Evolutionary conservation across 2,888 invertebrate species (phyloP).

Genomic region (Andricus quercusramuli): DNA sequence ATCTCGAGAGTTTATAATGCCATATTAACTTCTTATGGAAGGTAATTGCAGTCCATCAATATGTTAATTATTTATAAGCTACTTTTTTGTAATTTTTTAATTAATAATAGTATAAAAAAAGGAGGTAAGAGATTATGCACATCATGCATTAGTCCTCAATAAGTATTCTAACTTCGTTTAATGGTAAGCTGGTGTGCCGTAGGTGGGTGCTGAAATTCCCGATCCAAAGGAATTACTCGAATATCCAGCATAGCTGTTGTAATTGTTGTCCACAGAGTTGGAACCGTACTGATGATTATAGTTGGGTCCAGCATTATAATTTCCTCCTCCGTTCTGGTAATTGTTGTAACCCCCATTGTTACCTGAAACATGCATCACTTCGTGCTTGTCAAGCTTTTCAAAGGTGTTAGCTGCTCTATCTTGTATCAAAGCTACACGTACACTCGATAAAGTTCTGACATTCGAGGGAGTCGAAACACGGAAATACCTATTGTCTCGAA

Average conservation of each 20-base stretch:
- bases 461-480: slow-evolving; percentile 20
- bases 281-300: slow-evolving; percentile 69
- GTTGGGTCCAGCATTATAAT: slow-evolving; percentile 61
- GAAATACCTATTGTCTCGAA: slow-evolving; percentile 24
- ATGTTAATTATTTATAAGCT: neutral
- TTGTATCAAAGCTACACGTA: slow-evolving; percentile 36
- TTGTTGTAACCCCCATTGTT: slow-evolving; percentile 70
- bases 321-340: slow-evolving; percentile 60
- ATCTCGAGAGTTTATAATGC: neutral
- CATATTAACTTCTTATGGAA: neutral
- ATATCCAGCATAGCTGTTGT: slow-evolving; percentile 62
- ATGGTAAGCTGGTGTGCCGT: slow-evolving; percentile 69
- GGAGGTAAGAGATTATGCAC: slow-evolving; percentile 22
- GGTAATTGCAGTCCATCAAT: neutral
- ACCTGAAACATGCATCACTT: slow-evolving; percentile 55
- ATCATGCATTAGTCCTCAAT: slow-evolving; percentile 27
- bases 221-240: slow-evolving; percentile 66
- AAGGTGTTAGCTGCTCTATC: slow-evolving; percentile 28
- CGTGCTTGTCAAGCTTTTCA: slow-evolving; percentile 29
- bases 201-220: slow-evolving; percentile 65
- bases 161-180: slow-evolving; percentile 49
- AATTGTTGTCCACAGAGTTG: slow-evolving; percentile 67
- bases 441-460: slow-evolving; percentile 35
- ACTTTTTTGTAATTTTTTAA: neutral
- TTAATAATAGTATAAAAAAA: neutral